Base-by-base conservation (phyloP, 2,888 invertebrate genomes). In the Crepidodera aurea region DNA sequence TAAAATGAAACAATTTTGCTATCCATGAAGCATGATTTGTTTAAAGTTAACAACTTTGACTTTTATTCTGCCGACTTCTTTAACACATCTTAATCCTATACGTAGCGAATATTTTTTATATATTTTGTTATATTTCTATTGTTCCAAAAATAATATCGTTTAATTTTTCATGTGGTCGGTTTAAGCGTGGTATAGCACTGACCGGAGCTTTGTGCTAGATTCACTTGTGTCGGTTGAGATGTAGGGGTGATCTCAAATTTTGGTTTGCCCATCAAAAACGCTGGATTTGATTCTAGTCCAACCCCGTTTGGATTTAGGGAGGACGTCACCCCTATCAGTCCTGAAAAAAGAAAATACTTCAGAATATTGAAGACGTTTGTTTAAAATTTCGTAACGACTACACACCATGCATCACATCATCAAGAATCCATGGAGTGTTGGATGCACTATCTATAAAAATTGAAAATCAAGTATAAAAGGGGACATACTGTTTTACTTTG, bases 281-380 rank as follows among this genome's bases (percentile, higher is more conserved):
- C 86, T 58, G 87, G 86, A 75, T 87, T 87, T 79, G 87, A 83
- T 71, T 88, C 88, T 64, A 88, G 83, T 67, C 83, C 83, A 66
- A 83, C 82, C 61, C 89, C 88, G 78, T 88, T 88, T 58, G 88
- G 88, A 68, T 88, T 86, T 65, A 22, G 82, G 66, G 87, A 86
- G 65, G 88, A 85, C 61, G 88, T 84, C 72, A 89, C 81, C 75
- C 88, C 88, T 69, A 75, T 66, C 71, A 76, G 65, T 66, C 74
- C 74, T 74, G 67, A 18, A 68, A 63, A 50, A 50, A 10, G 1
- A 42, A 60, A 37, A 10, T 32, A 22, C 7, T 25, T 27, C 12
- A 46, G 4, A 39, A 5, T 39, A 51, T 46, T 44, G 39, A 12
- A 8, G n/a, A 10, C 12, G 25, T 27, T 22, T 13, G 12, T 2